A percentile compares a stretch with the other conserved stretches of the same genome.
Conservation (phyloP, 2,888 invertebrate genomes). For the Rhorus exstirpatorius region DNA sequence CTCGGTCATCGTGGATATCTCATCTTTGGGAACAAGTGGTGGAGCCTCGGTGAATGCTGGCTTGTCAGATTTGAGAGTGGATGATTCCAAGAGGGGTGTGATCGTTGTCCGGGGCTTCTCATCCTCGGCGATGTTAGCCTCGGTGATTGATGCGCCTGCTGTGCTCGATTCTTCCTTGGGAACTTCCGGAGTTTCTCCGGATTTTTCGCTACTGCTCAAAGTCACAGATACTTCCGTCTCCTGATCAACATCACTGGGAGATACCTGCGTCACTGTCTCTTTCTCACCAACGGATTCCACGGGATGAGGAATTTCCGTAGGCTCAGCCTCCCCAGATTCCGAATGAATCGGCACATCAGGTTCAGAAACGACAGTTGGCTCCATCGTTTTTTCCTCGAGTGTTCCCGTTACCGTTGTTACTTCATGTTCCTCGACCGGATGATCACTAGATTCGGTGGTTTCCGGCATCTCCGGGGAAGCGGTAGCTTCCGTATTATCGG, state of each 20-base stretch:
- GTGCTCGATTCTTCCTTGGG: conserved; percentile 22
- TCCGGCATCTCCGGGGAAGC: conserved; percentile 62
- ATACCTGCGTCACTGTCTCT: conserved; percentile 53
- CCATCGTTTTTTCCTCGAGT: neutral
- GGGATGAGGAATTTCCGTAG: conserved; percentile 12
- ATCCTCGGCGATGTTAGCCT: conserved; percentile 10
- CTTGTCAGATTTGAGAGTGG: conserved; percentile 43
- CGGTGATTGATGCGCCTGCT: conserved; percentile 5
- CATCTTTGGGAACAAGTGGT: conserved; percentile 31
- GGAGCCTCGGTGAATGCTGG: conserved; percentile 53
- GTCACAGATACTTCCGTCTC: conserved; percentile 51
- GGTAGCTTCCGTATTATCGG: conserved; percentile 54
- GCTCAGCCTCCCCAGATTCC: conserved; percentile 18
- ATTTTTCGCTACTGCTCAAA: conserved; percentile 32
- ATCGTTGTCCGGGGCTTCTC: conserved; percentile 35
- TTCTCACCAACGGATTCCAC: conserved; percentile 52
- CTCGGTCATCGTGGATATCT: conserved; percentile 37
- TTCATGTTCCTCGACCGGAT: conserved; percentile 40
- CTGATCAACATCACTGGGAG: conserved; percentile 51
- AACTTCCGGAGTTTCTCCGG: conserved; percentile 43
- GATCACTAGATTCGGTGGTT: conserved; percentile 57
- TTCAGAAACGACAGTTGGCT: conserved; percentile 8
- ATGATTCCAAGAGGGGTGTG: conserved; percentile 29
- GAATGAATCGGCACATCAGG: conserved; percentile 23
- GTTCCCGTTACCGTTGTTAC: conserved; percentile 3